phyloP scores from a whole-genome alignment of 2,888 invertebrate species.

The Rhagonycha lutea region DNA sequence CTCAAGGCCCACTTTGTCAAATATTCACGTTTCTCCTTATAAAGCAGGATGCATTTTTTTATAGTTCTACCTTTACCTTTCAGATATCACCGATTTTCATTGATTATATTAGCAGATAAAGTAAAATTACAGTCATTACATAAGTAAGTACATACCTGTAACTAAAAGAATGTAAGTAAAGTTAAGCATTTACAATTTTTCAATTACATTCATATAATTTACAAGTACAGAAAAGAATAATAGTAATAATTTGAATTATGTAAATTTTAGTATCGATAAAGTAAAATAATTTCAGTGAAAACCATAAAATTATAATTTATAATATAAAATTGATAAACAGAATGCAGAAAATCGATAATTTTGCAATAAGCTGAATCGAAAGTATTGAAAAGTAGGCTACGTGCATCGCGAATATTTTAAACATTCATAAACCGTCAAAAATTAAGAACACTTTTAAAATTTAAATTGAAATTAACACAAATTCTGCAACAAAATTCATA shows the following conservation, averaged over 20 bases:
- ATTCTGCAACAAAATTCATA: constrained; percentile 8
- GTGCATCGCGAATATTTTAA: neutral
- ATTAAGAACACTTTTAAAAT: constrained; percentile 9
- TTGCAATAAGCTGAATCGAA: constrained; percentile 9
- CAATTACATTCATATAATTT: neutral
- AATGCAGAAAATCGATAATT: constrained; percentile 3
- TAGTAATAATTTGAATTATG: neutral
- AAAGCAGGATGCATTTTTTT: neutral
- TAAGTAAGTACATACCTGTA: neutral
- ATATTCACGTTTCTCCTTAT: neutral
- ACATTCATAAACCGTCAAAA: constrained; percentile 7
- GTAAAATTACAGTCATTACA: neutral
- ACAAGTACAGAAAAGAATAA: neutral
- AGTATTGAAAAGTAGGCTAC: constrained; percentile 5
- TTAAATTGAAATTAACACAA: constrained; percentile 1
- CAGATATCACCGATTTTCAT: neutral
- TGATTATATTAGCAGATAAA: neutral
- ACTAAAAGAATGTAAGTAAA: neutral
- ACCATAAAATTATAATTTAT: neutral
- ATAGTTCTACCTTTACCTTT: neutral
- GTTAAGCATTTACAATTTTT: neutral
- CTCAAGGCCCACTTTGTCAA: neutral
- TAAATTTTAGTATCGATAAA: neutral
- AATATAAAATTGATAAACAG: neutral
- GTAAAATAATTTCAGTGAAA: neutral